Base-by-base conservation (phyloP, 2,888 invertebrate genomes). In the Lingula anatina region DNA sequence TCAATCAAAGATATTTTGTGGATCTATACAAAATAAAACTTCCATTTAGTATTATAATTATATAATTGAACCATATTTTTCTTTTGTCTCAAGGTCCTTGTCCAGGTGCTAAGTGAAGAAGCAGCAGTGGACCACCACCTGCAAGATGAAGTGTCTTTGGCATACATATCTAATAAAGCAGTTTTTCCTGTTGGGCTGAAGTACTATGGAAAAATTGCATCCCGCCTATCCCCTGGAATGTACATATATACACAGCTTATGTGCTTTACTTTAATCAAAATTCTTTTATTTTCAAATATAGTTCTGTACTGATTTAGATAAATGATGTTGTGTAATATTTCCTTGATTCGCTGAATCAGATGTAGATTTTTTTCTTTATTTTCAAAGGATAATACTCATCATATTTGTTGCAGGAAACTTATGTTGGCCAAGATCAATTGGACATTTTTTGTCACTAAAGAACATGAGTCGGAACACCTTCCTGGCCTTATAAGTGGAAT, bases 391-490 rank as follows among this genome's bases (percentile, higher is more conserved):
- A n/a, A n/a, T n/a, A n/a, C n/a, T n/a, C n/a, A n/a, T n/a, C n/a
- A n/a, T 50, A 37, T 35, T 37, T 27, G 27, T 40, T 49, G n/a
- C 53, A 70, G 70, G 50, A 62, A 63, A 36, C 51, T 70, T 37
- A 69, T 69, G 56, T 43, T 70, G 49, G 68, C 69, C 12, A 66
- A 65, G 45, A 67, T 70, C 43, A 68, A 70, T 49, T 70, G 70
- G 70, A 61, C 61, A 25, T 69, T 70, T 48, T 65, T 70, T 38
- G 52, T 58, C 23, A 63, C 62, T 37, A 50, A 54, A 1, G 63
- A 60, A 24, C 51, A 61, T 15, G 65, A 57, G 56, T 58, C 54
- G 5, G 49, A 47, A 36, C 63, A 55, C 39, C 44, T 61, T 23
- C 50, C 48, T 5, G 51, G 54, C 35, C 49, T 69, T n/a, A 44